These are phyloP conservation scores for Heliconius aoede DNA, from an alignment of 2,888 invertebrate species.

Conservation along the genomic window DNA sequence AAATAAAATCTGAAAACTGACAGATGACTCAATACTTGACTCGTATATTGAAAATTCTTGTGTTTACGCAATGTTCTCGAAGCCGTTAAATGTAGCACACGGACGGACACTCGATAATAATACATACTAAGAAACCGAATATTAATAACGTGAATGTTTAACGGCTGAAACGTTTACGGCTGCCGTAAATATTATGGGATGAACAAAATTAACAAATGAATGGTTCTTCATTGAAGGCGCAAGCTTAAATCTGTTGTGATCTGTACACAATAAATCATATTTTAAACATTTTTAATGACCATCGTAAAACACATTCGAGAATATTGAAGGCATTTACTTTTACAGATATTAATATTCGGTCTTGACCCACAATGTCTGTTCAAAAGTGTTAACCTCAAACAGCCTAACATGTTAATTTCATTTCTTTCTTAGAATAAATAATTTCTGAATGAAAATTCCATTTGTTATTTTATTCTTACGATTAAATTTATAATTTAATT, in stretches of 20 bases:
- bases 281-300: slow-evolving; percentile 77
- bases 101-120: slow-evolving; percentile 20
- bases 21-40: background rate
- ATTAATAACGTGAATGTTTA: slow-evolving; percentile 69
- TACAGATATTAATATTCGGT: slow-evolving; percentile 49
- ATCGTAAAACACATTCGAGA: slow-evolving; percentile 65
- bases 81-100: slow-evolving; percentile 19
- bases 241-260: slow-evolving; percentile 63
- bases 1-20: background rate
- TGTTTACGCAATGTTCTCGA: background rate
- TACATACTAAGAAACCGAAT: slow-evolving; percentile 51
- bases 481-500: no score
- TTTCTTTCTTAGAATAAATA: background rate
- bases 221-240: slow-evolving; percentile 70
- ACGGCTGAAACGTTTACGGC: slow-evolving; percentile 71
- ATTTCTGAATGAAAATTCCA: background rate
- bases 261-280: slow-evolving; percentile 75
- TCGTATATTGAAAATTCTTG: background rate
- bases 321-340: slow-evolving; percentile 59
- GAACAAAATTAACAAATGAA: slow-evolving; percentile 80
- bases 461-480: background rate
- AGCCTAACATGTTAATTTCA: slow-evolving; percentile 9
- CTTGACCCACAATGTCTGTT: slow-evolving; percentile 49
- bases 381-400: slow-evolving; percentile 30
- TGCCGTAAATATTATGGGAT: slow-evolving; percentile 70